A percentile compares a stretch with the other conserved stretches of the same genome.
These are phyloP conservation scores for Prosopocoilus inquinatus DNA, from an alignment of 2,888 invertebrate genomes.

Conservation along the genomic window DNA sequence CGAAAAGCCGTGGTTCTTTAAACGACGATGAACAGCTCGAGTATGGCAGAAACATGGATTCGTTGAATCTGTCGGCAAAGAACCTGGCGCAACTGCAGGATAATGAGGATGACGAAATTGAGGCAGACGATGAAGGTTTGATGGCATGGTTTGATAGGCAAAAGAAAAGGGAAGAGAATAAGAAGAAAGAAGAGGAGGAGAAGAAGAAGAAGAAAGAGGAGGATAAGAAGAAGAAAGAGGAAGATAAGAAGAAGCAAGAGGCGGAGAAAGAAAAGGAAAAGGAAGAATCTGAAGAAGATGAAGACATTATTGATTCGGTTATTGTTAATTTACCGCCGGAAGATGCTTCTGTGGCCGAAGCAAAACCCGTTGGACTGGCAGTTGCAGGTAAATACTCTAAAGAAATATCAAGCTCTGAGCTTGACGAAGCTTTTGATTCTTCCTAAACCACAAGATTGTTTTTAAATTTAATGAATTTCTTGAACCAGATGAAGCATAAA, in stretches of 20 bases:
- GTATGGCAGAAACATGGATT: conserved; percentile 58
- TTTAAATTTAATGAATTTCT: no score
- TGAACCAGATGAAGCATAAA: no score
- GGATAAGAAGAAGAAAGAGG: conserved; percentile 26
- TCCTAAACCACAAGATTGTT: no score
- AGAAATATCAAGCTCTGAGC: no score
- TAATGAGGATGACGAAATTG: conserved; percentile 32
- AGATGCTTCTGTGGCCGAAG: conserved; percentile 69
- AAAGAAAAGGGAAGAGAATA: conserved; percentile 31
- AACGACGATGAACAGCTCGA: conserved; percentile 55
- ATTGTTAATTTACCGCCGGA: conserved; percentile 57
- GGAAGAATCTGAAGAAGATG: conserved; percentile 40
- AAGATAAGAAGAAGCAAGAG: conserved; percentile 31
- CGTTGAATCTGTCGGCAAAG: conserved; percentile 42
- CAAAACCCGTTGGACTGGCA: conserved; percentile 66
- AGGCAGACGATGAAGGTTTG: conserved; percentile 29
- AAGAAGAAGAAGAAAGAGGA: conserved; percentile 11
- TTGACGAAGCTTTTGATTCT: no score
- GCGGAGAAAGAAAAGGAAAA: conserved; percentile 32
- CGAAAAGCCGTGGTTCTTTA: conserved; percentile 59
- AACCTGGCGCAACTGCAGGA: conserved; percentile 43
- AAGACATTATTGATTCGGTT: conserved; percentile 48
- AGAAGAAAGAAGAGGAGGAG: conserved; percentile 15
- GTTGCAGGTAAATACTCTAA: conserved; percentile 43
- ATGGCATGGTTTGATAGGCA: conserved; percentile 44